Evolutionary conservation across 2,888 invertebrate species (phyloP), one percentile per base, ranked within the genome.

Genomic region (Ophonus ardosiacus): DNA sequence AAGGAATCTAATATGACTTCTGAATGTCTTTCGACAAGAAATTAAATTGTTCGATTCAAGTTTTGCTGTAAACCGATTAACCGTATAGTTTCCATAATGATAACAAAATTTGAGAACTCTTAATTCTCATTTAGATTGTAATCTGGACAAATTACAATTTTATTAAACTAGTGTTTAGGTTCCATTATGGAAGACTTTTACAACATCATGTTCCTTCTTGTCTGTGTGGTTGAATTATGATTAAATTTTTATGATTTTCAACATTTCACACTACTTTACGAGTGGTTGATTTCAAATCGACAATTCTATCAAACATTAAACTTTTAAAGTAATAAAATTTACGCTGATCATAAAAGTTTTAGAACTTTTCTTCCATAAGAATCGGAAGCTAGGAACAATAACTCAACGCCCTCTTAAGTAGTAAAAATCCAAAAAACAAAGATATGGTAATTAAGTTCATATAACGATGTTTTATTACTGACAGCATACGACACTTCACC

Each of bases 401-500:
- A 40, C 40, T 74, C 43, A 78, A 18, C 78, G 78, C 78, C 78
- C 56, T 57, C 78, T n/a, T n/a, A 13, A 56, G 8, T 24, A 24
- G 10, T 78, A 76, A 78, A 56, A 56, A 18, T 78, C 56, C 15
- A 21, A 78, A 78, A 78, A 78, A 78, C 78, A 78, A 78, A 74
- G 71, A 43, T 17, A 74, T 18, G 71, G 57, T 78, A 78, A 78
- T 78, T 78, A 78, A 78, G 59, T 56, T 78, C 59, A 78, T 78
- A 78, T 78, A 78, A 78, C 59, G 57, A 78, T 59, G 59, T 78
- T 57, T 59, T 74, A 74, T 74, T 74, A 18, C 71, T 43, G 71
- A 71, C 71, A 43, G 71, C 40, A 74, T 43, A 51, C 63, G 38
- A 71, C 43, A 10, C 43, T 0, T 2, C 10, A 15, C 8, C 24